These are phyloP conservation scores for Drosophila ironensis DNA, from an alignment of 1,140 invertebrate genomes.

Conservation along the genomic window DNA sequence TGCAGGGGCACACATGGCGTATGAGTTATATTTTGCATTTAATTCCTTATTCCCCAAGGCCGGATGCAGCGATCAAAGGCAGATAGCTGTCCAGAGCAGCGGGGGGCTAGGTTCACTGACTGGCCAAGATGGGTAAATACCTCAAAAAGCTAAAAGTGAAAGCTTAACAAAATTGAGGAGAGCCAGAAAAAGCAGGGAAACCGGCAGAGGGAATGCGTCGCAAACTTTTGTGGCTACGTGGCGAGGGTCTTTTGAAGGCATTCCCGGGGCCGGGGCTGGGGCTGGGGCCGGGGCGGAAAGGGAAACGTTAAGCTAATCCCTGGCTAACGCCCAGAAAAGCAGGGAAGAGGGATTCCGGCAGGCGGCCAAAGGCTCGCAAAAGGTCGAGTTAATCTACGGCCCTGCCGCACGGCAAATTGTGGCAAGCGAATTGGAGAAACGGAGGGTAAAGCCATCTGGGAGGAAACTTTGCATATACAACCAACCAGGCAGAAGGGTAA, in stretches of 20 bases:
- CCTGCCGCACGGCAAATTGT: constrained; percentile 37
- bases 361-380: constrained; percentile 37
- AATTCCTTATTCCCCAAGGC: constrained; percentile 17
- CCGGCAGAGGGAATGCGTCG: neutral
- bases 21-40: constrained; percentile 42
- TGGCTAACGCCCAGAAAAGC: constrained; percentile 12
- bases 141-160: constrained; percentile 45
- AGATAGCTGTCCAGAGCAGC: neutral
- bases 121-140: constrained; percentile 42
- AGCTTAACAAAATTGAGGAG: constrained; percentile 42
- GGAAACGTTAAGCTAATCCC: constrained; percentile 31
- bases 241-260: neutral
- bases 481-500: constrained; percentile 1
- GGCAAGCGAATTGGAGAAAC: neutral
- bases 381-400: constrained; percentile 65
- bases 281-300: neutral
- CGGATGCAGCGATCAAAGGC: constrained; percentile 18
- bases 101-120: constrained; percentile 3
- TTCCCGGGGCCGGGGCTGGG: neutral
- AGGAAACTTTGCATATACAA: neutral
- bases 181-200: constrained; percentile 2
- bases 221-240: constrained; percentile 47
- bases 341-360: neutral
- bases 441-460: neutral
- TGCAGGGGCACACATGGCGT: constrained; percentile 25